Conservation (phyloP, 2,797 vertebrate species). For the Parauchenoglanis punctatus region DNA sequence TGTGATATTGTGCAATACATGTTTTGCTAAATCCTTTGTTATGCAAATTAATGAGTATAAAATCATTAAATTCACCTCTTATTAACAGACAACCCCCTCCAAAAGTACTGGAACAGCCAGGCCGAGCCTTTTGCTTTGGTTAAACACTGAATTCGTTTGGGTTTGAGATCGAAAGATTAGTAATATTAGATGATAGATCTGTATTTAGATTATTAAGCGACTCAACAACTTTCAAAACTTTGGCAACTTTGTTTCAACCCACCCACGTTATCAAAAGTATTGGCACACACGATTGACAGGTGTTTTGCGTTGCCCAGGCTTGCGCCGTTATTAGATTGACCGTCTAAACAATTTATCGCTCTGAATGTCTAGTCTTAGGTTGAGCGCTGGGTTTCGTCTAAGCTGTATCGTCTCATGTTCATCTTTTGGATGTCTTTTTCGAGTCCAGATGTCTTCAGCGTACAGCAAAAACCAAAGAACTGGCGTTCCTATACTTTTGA, state of each 20-base stretch:
- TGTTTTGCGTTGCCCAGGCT: not conserved
- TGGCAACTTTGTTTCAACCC: not conserved
- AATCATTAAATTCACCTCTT: not conserved
- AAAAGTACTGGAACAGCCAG: not conserved
- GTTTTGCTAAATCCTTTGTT: not conserved
- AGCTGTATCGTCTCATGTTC: no score
- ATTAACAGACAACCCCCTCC: not conserved
- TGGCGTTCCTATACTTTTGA: no score
- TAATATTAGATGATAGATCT: not conserved
- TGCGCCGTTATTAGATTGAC: not conserved
- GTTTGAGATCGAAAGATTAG: not conserved
- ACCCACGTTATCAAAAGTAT: not conserved
- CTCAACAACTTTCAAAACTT: not conserved
- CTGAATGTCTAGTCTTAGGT: not conserved
- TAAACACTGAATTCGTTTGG: not conserved
- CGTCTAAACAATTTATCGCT: not conserved
- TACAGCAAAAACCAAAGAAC: no score
- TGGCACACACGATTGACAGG: not conserved
- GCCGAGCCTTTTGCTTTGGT: not conserved
- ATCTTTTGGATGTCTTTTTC: no score
- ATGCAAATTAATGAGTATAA: not conserved
- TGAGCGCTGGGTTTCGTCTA: not conserved
- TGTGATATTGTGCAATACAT: not conserved
- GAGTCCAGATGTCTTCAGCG: no score
- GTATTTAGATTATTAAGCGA: constrained; percentile 2